These are phyloP conservation scores for Seriola aureovittata DNA, from an alignment of 2,113 vertebrate genomes.

Conservation along the genomic window DNA sequence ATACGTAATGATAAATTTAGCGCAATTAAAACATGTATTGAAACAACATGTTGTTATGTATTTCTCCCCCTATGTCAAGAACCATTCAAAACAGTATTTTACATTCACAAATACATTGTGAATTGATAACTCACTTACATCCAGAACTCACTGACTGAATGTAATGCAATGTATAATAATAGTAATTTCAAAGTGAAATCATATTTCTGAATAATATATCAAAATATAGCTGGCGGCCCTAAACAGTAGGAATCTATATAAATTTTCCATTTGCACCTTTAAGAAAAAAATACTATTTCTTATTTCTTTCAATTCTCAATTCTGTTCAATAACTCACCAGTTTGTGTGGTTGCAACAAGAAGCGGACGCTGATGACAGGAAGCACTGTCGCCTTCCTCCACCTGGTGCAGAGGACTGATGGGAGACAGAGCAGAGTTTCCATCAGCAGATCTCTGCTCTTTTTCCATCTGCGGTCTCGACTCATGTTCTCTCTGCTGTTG, in stretches of 20 bases:
- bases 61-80: neutral
- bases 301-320: neutral
- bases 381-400: conserved; percentile 75
- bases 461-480: conserved; percentile 9
- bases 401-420: conserved; percentile 46
- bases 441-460: conserved; percentile 26
- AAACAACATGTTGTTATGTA: neutral
- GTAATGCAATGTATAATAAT: neutral
- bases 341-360: conserved; percentile 18
- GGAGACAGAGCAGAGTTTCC: conserved; percentile 21
- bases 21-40: neutral
- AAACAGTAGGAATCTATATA: neutral
- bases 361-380: neutral
- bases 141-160: neutral
- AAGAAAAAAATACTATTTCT: neutral
- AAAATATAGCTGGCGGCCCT: no score
- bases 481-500: conserved; percentile 84
- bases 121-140: neutral
- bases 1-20: neutral
- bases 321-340: conserved; percentile 20
- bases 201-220: neutral
- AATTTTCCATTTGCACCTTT: neutral
- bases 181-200: neutral
- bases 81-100: neutral
- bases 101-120: neutral